Evolutionary conservation across 2,888 invertebrate genomes (phyloP).

Genomic region (Drosophila lutescens): DNA sequence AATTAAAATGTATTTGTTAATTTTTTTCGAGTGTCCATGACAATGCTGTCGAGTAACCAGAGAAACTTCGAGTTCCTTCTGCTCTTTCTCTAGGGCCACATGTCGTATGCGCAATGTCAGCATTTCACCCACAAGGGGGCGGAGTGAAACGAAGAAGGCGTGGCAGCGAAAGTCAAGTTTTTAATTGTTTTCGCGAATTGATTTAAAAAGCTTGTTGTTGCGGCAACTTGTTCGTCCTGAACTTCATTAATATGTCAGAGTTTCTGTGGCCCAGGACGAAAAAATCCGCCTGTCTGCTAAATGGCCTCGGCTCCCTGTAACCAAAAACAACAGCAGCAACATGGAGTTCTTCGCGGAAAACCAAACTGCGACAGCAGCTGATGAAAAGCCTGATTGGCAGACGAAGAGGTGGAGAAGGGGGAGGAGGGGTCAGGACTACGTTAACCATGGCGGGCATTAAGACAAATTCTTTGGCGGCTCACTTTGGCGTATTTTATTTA

Average conservation of each 20-base stretch:
- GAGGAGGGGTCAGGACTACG: not conserved
- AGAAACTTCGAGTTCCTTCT: slow-evolving; percentile 34
- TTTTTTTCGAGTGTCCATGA: slow-evolving; percentile 6
- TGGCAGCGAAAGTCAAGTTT: slow-evolving; percentile 51
- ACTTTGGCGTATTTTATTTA: slow-evolving; percentile 69
- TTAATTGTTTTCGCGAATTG: slow-evolving; percentile 73
- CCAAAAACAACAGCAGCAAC: slow-evolving; percentile 52
- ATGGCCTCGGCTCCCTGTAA: slow-evolving; percentile 62
- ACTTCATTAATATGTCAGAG: slow-evolving; percentile 71
- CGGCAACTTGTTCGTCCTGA: slow-evolving; percentile 34
- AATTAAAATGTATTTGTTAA: too few relatives aligned
- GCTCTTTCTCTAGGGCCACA: slow-evolving; percentile 28
- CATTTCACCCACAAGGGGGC: slow-evolving; percentile 4
- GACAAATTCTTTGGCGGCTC: slow-evolving; percentile 49
- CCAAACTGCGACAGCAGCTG: slow-evolving; percentile 43
- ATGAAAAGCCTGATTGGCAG: slow-evolving; percentile 67
- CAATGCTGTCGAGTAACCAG: slow-evolving; percentile 5
- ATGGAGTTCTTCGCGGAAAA: slow-evolving; percentile 17
- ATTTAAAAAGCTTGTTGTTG: slow-evolving; percentile 61
- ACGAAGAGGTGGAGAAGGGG: slow-evolving; percentile 3
- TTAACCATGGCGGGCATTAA: slow-evolving; percentile 41
- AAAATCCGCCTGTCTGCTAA: slow-evolving; percentile 42
- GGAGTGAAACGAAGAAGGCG: slow-evolving; percentile 8
- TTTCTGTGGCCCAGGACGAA: slow-evolving; percentile 14
- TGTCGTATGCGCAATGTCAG: slow-evolving; percentile 55